Conservation (phyloP, 1,140 invertebrate species). For the Asbolus verrucosus region DNA sequence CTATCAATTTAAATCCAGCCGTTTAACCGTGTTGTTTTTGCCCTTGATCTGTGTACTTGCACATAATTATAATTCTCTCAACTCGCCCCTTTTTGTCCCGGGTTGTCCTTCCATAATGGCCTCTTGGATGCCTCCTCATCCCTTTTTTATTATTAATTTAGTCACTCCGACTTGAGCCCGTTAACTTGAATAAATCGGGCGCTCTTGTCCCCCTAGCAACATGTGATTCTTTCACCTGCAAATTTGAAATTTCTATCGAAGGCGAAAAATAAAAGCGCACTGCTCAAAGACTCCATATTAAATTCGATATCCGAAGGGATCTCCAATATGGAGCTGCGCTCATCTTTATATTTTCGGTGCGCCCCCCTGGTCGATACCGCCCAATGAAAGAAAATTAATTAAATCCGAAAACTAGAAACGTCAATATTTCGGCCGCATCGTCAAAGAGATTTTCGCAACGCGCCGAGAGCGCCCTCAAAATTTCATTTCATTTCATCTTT, state of each 20-base stretch:
- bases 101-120: too few species aligned
- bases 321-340: slow-evolving; percentile 1
- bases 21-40: too few species aligned
- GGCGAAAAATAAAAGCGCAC: slow-evolving; percentile 4
- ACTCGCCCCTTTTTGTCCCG: too few species aligned
- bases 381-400: slow-evolving; percentile 14
- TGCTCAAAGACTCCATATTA: slow-evolving; percentile 21
- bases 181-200: too few species aligned
- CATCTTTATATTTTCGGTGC: slow-evolving; percentile 21
- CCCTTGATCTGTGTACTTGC: too few species aligned
- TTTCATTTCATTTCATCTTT: slow-evolving; percentile 17
- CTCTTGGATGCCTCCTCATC: too few species aligned
- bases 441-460: slow-evolving; percentile 6
- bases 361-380: too few species aligned
- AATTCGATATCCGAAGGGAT: slow-evolving; percentile 23
- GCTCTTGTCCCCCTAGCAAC: too few species aligned
- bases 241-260: background rate
- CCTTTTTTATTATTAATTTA: too few species aligned
- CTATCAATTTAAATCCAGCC: too few species aligned
- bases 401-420: background rate
- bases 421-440: slow-evolving; percentile 17
- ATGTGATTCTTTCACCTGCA: background rate
- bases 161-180: too few species aligned
- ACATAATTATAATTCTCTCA: too few species aligned
- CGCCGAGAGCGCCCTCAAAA: background rate